Evolutionary conservation across 2,797 vertebrate genomes (phyloP), one percentile per base, ranked within the genome.

Genomic region (Eidolon dupreanum): DNA sequence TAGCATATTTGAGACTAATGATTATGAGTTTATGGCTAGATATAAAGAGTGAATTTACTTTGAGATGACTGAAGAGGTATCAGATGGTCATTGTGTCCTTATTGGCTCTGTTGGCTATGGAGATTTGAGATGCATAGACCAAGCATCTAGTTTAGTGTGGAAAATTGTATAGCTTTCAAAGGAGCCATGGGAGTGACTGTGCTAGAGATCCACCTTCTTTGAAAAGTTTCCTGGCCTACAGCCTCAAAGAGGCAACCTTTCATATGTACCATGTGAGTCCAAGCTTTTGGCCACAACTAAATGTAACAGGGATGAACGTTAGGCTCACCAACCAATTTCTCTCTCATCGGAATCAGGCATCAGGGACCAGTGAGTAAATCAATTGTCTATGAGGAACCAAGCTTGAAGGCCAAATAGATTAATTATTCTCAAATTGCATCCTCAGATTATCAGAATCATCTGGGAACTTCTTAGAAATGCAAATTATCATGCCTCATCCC

Each of bases 41-140:
- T 38, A 28, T 88, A 79, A 91, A 95, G n/a, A 61, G 46, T 87
- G 82, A 20, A 38, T 90, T 89, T 90, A 57, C 19, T 86, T 71
- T 90, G 73, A 94, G 43, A 88, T 8, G 46, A 93, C 17, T 82
- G 71, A 6, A 46, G 41, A 71, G 46, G 74, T 79, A 38, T 26
- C 66, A 57, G 61, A 74, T 20, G 31, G 41, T 75, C 55, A 59
- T 59, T 74, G 49, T 24, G 20, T 46, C 55, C 28, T 93, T 46
- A 68, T 3, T 73, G 22, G 59, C 31, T 77, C 31, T 68, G 7
- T 28, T 83, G 49, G 36, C n/a, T 55, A 41, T 78, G 31, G 65
- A 74, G 24, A 89, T 41, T 8, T 33, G 38, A 94, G 16, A 20
- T 36, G 36, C 24, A 55, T 20, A 73, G 33, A 71, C 28, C 28